Base-by-base conservation (phyloP, 2,888 invertebrate genomes). In the Gymnocheta viridis region DNA sequence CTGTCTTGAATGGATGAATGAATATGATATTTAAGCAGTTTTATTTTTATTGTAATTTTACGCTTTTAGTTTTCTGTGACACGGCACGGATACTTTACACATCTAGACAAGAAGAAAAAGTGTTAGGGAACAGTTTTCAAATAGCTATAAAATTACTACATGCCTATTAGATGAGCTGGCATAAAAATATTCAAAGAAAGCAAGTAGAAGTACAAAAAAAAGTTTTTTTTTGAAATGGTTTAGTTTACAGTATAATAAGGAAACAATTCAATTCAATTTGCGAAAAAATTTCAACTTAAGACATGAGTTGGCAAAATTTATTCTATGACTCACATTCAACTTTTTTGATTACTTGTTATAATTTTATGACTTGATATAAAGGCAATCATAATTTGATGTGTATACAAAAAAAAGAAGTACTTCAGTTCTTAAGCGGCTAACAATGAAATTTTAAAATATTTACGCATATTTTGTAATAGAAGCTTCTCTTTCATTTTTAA, bases 71-170 rank as follows among this genome's bases (percentile, higher is more conserved):
- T n/a, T n/a, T n/a, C n/a, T n/a, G n/a, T n/a, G n/a, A n/a, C n/a
- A n/a, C n/a, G n/a, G n/a, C n/a, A n/a, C n/a, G n/a, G n/a, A n/a
- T n/a, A n/a, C n/a, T n/a, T n/a, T n/a, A n/a, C n/a, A n/a, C n/a
- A n/a, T n/a, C n/a, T n/a, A n/a, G n/a, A n/a, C n/a, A n/a, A n/a
- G n/a, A n/a, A n/a, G n/a, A n/a, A n/a, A n/a, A n/a, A n/a, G n/a
- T n/a, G n/a, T n/a, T n/a, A n/a, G n/a, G n/a, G n/a, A n/a, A n/a
- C n/a, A n/a, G n/a, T n/a, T n/a, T n/a, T n/a, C n/a, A n/a, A 89
- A 90, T 90, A 89, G 90, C 88, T 89, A 88, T 86, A 88, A 88
- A 87, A 90, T 90, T 90, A 90, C 87, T 90, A 90, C 87, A 89
- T 89, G 89, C 88, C 88, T 89, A 89, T 90, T 89, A 89, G 88